Evolutionary conservation across 2,797 vertebrate genomes (phyloP).

Genomic region (Sebastes oblongus): DNA sequence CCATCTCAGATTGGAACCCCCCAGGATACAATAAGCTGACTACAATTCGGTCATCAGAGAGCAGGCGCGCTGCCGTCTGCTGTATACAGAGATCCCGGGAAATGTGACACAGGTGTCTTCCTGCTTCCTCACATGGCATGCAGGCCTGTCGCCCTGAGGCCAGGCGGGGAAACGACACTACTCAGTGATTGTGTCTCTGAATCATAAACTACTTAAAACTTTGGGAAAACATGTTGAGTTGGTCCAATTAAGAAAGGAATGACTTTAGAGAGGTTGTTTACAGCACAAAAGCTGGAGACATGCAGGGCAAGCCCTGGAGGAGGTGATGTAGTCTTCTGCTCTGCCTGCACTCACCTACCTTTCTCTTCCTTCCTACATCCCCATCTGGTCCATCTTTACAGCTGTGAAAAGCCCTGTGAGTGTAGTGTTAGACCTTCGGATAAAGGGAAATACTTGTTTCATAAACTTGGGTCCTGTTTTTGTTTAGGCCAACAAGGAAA

Average conservation of each 20-base stretch:
- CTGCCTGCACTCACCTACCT: neutral
- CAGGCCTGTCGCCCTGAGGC: conserved; percentile 54
- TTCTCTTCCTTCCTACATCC: neutral
- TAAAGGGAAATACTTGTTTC: neutral
- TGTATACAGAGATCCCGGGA: conserved; percentile 26
- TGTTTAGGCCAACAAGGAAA: neutral
- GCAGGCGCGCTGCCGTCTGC: conserved; percentile 10
- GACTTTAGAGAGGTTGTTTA: conserved; percentile 74
- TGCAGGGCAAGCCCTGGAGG: conserved; percentile 63
- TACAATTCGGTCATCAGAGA: conserved; percentile 31
- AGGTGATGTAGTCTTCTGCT: conserved; percentile 32
- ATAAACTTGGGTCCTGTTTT: neutral
- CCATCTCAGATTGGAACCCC: conserved; percentile 30
- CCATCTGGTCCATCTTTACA: conserved; percentile 52
- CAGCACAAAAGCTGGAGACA: conserved; percentile 55
- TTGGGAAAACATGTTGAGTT: conserved; percentile 70
- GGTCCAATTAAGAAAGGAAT: conserved; percentile 77
- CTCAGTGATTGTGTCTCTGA: conserved; percentile 60
- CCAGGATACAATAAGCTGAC: conserved; percentile 39
- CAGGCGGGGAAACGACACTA: conserved; percentile 38
- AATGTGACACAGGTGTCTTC: conserved; percentile 67
- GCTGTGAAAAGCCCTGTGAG: conserved; percentile 20
- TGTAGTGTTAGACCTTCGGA: neutral
- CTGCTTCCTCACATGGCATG: conserved; percentile 61
- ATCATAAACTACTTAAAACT: conserved; percentile 78